phyloP scores from a whole-genome alignment of 2,113 vertebrate species.

The Clarias macrocephalus region DNA sequence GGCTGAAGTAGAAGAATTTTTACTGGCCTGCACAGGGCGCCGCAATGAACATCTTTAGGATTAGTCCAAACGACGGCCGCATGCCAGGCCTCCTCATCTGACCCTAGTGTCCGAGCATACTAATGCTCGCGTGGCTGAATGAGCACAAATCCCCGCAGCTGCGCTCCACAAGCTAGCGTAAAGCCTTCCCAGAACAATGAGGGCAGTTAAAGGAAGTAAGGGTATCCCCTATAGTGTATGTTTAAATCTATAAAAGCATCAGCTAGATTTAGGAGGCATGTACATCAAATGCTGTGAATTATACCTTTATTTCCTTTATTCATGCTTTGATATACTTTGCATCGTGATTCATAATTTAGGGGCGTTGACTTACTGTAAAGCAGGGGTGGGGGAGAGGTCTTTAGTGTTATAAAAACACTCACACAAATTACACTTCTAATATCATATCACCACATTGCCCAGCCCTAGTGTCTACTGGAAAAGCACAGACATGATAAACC shows the following conservation, averaged over 20 bases:
- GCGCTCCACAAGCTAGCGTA: background rate
- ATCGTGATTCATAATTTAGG: background rate
- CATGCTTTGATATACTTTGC: background rate
- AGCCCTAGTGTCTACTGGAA: background rate
- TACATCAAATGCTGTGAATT: conserved; percentile 17
- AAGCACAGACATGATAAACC: background rate
- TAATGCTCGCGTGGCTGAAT: background rate
- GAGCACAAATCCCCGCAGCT: background rate
- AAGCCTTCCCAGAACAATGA: background rate
- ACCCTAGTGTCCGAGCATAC: background rate
- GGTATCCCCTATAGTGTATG: background rate
- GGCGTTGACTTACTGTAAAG: background rate
- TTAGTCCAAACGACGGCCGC: background rate
- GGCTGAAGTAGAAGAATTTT: background rate
- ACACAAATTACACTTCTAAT: background rate
- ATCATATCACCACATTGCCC: background rate
- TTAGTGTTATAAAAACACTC: background rate
- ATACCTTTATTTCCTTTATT: background rate
- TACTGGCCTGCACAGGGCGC: background rate
- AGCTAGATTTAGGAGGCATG: background rate
- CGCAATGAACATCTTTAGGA: background rate
- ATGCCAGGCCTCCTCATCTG: background rate
- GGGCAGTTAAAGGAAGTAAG: background rate
- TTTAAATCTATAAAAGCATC: background rate
- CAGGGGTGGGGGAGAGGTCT: background rate